Percentiles rank a stretch among this genome's conserved stretches.
phyloP scores from a whole-genome alignment of 1,140 invertebrate genomes.

The Samia ricini region DNA sequence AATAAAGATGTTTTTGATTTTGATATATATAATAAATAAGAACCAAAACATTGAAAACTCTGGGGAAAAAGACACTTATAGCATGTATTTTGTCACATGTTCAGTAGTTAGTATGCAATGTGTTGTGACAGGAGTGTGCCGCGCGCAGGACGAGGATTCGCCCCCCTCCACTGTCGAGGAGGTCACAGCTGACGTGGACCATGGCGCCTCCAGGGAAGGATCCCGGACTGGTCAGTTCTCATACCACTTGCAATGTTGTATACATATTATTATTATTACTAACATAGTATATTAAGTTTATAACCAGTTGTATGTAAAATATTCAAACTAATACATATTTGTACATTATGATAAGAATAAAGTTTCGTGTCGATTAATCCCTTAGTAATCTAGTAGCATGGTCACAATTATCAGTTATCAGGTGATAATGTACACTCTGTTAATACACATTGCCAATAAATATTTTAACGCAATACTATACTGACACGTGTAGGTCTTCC shows the following conservation, averaged over 20 bases:
- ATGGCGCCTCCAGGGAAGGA: conserved; percentile 60
- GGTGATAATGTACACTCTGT: background rate
- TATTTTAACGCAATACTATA: background rate
- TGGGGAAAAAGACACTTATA: no score
- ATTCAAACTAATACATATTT: no score
- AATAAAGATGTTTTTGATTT: no score
- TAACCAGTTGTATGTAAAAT: no score
- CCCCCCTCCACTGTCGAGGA: conserved; percentile 33
- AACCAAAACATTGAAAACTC: no score
- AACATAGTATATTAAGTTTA: no score
- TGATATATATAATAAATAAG: no score
- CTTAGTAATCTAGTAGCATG: background rate
- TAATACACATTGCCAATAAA: background rate
- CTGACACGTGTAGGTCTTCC: background rate
- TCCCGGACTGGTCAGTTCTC: conserved; percentile 59
- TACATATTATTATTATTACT: no score
- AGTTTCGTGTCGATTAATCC: background rate
- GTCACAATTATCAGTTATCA: background rate
- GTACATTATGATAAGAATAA: no score
- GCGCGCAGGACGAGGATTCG: conserved; percentile 39
- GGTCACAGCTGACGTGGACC: conserved; percentile 58
- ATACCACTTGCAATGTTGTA: background rate
- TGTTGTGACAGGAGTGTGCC: conserved; percentile 41
- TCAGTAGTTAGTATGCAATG: no score
- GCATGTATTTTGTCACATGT: no score